Percentiles rank a stretch among this genome's conserved stretches.
These are phyloP conservation scores for Tetramorium alpestre DNA, from an alignment of 1,140 invertebrate genomes.

Conservation along the genomic window DNA sequence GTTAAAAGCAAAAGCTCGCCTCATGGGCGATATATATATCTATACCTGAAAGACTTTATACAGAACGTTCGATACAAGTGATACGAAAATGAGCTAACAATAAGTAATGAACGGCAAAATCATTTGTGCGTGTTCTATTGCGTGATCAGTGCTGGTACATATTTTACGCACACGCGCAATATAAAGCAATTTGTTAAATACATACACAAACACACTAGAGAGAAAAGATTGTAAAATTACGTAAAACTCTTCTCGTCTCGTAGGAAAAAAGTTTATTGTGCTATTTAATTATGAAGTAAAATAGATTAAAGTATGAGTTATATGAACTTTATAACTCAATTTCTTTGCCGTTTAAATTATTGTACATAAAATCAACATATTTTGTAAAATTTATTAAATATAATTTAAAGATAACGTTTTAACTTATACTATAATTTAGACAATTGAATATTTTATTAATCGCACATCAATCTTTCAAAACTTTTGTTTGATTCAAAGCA, in stretches of 20 bases:
- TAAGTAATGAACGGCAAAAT: neutral
- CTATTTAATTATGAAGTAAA: neutral
- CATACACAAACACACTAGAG: too few relatives aligned
- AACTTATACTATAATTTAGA: too few relatives aligned
- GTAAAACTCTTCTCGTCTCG: neutral
- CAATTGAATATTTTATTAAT: neutral
- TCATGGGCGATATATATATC: neutral
- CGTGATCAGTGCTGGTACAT: neutral
- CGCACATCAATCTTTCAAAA: neutral
- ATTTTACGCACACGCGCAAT: neutral
- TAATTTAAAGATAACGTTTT: too few relatives aligned
- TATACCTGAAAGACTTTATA: neutral
- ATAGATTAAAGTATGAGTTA: neutral
- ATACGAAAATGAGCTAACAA: neutral
- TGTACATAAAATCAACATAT: neutral
- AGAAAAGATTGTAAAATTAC: neutral
- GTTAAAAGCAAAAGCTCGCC: neutral
- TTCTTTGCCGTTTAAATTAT: neutral
- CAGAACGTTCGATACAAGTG: neutral
- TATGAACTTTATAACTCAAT: neutral
- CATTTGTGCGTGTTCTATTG: neutral
- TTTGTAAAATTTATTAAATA: neutral
- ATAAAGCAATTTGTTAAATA: neutral
- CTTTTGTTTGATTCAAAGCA: neutral
- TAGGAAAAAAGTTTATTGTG: neutral